These are phyloP conservation scores for Nasonia giraulti DNA, from an alignment of 1,140 invertebrate genomes.

Conservation along the genomic window DNA sequence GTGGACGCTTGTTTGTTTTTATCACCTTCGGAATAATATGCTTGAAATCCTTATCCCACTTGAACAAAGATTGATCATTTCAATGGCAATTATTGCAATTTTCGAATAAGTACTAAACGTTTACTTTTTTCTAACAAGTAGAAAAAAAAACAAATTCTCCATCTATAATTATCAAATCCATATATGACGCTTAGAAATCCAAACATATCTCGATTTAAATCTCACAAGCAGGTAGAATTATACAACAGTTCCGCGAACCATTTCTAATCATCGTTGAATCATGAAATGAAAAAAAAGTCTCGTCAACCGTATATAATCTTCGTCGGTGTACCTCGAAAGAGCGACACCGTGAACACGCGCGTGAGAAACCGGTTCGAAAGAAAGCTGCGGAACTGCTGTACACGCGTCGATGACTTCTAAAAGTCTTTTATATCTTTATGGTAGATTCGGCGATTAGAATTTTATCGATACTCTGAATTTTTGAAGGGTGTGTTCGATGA, in stretches of 20 bases:
- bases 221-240: neutral
- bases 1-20: neutral
- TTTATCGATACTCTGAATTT: neutral
- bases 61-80: neutral
- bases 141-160: too few species aligned
- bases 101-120: too few species aligned
- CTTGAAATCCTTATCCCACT: neutral
- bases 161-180: neutral
- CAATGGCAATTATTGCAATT: neutral
- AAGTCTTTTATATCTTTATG: too few species aligned
- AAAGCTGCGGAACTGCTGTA: conserved; percentile 47
- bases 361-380: conserved; percentile 61
- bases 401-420: neutral
- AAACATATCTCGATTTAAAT: too few species aligned
- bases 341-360: too few species aligned
- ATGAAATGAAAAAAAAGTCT: neutral
- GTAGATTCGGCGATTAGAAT: neutral
- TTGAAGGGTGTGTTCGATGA: neutral
- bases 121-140: too few species aligned
- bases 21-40: neutral
- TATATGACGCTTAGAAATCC: too few species aligned
- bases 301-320: neutral
- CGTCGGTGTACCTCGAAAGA: neutral
- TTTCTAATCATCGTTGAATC: neutral
- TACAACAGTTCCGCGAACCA: neutral